Conservation (phyloP, 2,113 vertebrate genomes). For the Emydocephalus ijimae region DNA sequence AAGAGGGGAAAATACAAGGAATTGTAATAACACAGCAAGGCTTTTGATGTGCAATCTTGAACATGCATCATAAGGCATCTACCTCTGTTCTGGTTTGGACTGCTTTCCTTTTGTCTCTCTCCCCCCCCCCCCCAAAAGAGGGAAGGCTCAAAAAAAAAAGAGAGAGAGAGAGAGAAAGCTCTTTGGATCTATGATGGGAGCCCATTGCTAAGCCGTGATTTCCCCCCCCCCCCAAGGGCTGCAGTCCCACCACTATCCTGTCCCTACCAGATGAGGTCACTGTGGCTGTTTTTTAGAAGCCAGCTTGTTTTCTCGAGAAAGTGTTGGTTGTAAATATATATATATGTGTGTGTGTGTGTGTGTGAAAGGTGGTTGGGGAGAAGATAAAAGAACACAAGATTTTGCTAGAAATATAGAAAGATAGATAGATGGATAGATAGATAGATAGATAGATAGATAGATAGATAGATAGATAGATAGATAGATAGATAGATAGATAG, state of each 20-base stretch:
- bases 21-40: not conserved
- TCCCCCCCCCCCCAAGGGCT: not conserved
- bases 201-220: conserved; percentile 6
- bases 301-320: conserved; percentile 39
- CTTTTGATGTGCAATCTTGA: not conserved
- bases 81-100: not conserved
- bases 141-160: not conserved
- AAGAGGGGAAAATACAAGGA: not conserved
- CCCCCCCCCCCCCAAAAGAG: no score
- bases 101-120: not conserved
- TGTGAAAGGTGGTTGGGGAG: not conserved
- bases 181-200: not conserved
- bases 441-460: no score
- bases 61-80: not conserved
- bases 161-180: no score
- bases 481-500: not conserved
- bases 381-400: not conserved
- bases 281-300: conserved; percentile 40
- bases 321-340: not conserved
- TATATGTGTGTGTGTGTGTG: no score
- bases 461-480: not conserved
- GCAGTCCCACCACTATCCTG: conserved; percentile 24
- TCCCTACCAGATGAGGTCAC: conserved; percentile 62
- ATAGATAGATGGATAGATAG: not conserved
- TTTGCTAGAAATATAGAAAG: not conserved